Base-by-base conservation (phyloP, 2,113 vertebrate species). In the Polyodon spathula region DNA sequence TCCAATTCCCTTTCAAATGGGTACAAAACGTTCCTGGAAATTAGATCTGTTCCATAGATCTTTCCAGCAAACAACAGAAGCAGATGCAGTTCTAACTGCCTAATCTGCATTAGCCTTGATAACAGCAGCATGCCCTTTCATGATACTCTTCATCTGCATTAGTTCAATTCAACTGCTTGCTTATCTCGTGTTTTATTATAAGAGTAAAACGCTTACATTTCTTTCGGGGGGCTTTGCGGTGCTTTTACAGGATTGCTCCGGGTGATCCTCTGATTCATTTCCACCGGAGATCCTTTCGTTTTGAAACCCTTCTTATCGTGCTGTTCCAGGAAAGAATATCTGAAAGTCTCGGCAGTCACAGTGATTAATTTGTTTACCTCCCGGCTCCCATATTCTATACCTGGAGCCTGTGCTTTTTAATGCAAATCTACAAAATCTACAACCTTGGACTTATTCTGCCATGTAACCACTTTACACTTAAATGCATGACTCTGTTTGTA, bases 241-340 rank as follows among this genome's bases (percentile, higher is more conserved):
- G 56, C 54, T 54, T 59, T 50, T 50, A 5, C 50, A 59, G 63
- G 57, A 27, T 27, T 27, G 27, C 27, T 27, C 27, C 27, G 27
- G 53, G 63, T 46, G 63, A 64, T 59, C 50, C 57, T 15, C 12
- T 59, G 63, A 64, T 59, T 59, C 59, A 64, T 64, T 41, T 59
- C 43, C 44, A 39, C 48, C 56, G 6, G n/a, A 40, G 40, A 46
- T 14, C 37, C 3, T 40, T 17, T 1, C 43, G n/a, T 48, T 15
- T 8, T 7, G 51, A 6, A 64, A 38, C 51, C 12, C 15, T 40
- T 53, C 63, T 64, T 64, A 59, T 64, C 63, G 1, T 27, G 15
- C 38, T n/a, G 58, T 44, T 58, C 59, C 63, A 54, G 63, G 63
- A 54, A 38, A 27, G 17, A 8, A 54, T 53, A 50, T 60, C 59